Base-by-base conservation (phyloP, 1,140 invertebrate genomes). In the Hylyphantes graminicola region DNA sequence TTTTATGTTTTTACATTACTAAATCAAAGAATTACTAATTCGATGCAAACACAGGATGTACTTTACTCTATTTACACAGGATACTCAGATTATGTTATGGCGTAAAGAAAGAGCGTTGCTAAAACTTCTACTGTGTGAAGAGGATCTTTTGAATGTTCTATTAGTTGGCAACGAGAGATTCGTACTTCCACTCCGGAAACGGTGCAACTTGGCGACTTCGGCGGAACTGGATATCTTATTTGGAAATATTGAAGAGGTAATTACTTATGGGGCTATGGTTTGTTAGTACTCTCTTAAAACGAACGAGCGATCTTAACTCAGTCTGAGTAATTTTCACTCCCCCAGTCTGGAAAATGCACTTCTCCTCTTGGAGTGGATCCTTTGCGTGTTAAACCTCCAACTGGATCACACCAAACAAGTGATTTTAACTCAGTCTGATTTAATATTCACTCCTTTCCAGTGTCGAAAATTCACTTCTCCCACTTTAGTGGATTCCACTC, bases 191-290 rank as follows among this genome's bases (percentile, higher is more conserved):
- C 19, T 85, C 13, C 63, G 82, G 0, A 77, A 77, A 61, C 72
- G 61, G 12, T 61, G n/a, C 35, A 21, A 21, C 15, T 54, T 85
- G 19, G 55, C 64, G 0, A 85, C 82, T 5, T 0, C 64, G 3
- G 48, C 21, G 12, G 82, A 85, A 53, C 0, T 85, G 13, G 57
- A 76, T 70, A 70, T 85, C 21, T 54, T 85, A 5, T 85, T 85
- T 35, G 54, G 54, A 61, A 85, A 85, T 63, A 85, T 85, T 68
- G 73, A 76, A 51, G 63, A 76, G 35, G 82, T 85, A 77, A 73
- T 68, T 64, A 64, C 35, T 35, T 35, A 61, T 7, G 8, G 8
- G 5, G 5, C 48, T 8, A 19, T 2, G 12, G 13, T 65, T 35
- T 21, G 10, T 17, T 10, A 17, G 59, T n/a, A n/a, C 15, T 48